Base-by-base conservation (phyloP, 92 coral and sea anemone genomes). In the Porites lobata region DNA sequence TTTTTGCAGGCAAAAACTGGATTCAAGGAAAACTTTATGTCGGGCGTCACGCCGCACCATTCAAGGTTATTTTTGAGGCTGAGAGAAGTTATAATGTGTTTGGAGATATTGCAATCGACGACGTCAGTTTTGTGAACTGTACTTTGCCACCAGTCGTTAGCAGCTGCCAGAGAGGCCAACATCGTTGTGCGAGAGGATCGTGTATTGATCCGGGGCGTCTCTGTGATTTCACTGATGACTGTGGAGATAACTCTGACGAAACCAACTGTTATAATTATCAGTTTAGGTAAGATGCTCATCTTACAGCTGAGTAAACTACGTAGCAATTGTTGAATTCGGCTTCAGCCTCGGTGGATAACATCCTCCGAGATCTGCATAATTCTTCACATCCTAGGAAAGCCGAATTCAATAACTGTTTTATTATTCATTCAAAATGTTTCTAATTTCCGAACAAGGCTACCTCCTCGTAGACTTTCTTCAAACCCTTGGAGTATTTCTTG, bases 21-120 rank as follows among this genome's bases (percentile, higher is more conserved):
- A 82, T 84, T 26, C 96, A 95, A 90, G 97, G 92, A 52, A 95
- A 79, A 14, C 38, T 94, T 20, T 92, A 91, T 80, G 65, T 97
- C 24, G 94, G 94, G 4, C 94, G 99, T 18, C 96, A 94, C 26
- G 50, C 84, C 10, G 72, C 92, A 57, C 98, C 99, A 2, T 97
- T 97, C 89, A 94, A 94, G 87, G 72, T 97, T 13, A 74, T 95
- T 51, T 88, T 97, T 13, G 99, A 97, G 77, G 97, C 98, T 0
- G 98, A 97, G 83, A 94, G 99, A 18, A 95, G 98, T 54, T 97
- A 88, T 93, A 91, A 47, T 21, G 94, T 96, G 17, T 97, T 97
- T 78, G 99, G 99, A 72, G 99, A 97, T 75, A 97, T 97, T 11
- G 98, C 99, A 2, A 79, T 97, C 17, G 99, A 97, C 56, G 99